A percentile compares a stretch with the other conserved stretches of the same genome.
These are phyloP conservation scores for Rhabdophis nuchalis DNA, from an alignment of 2,797 vertebrate species.

Conservation along the genomic window DNA sequence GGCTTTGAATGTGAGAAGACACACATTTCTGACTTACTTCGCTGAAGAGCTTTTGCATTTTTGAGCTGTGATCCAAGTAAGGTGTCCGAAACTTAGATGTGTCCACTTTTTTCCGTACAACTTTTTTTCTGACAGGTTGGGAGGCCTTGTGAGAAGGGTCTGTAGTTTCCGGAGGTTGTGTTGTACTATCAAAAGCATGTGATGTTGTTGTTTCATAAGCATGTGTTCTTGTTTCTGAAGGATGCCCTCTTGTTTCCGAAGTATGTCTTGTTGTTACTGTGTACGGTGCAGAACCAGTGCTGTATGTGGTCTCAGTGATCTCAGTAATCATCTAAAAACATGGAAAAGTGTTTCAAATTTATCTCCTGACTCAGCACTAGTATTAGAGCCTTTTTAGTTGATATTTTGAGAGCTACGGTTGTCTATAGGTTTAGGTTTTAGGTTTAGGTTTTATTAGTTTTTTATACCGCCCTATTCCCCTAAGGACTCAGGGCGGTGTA, in stretches of 20 bases:
- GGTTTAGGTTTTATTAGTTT: too few relatives aligned
- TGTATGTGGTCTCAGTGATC: constrained; percentile 46
- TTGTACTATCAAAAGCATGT: not conserved
- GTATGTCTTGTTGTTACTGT: not conserved
- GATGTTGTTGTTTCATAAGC: not conserved
- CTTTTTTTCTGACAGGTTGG: constrained; percentile 75
- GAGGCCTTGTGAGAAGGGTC: constrained; percentile 51
- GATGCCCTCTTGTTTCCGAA: not conserved
- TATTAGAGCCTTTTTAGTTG: not conserved
- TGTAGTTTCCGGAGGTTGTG: not conserved
- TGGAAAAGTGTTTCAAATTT: not conserved
- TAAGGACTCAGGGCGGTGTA: too few relatives aligned
- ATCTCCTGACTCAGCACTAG: not conserved
- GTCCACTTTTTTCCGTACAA: constrained; percentile 85
- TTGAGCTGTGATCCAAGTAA: constrained; percentile 92
- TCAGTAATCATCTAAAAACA: constrained; percentile 52
- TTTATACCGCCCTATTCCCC: too few relatives aligned
- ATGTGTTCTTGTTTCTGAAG: not conserved
- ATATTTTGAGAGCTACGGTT: too few relatives aligned
- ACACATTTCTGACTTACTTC: constrained; percentile 72
- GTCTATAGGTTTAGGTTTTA: too few relatives aligned
- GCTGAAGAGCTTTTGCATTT: constrained; percentile 96
- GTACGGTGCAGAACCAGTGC: not conserved
- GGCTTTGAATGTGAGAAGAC: not conserved
- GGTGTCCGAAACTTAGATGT: constrained; percentile 96